phyloP scores from a whole-genome alignment of 1,140 invertebrate species.

The Laupala kohalensis region DNA sequence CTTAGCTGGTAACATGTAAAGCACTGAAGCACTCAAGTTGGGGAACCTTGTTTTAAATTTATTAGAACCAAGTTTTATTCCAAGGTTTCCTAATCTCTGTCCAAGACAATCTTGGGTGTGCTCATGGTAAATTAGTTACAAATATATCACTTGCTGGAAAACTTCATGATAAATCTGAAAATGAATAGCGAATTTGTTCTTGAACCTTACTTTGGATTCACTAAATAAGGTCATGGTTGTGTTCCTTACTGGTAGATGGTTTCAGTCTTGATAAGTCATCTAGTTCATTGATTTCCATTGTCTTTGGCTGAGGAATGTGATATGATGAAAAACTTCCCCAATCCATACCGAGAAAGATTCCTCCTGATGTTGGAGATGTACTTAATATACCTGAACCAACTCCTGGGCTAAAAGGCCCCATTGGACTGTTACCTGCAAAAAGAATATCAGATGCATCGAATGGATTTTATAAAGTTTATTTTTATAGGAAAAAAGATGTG shows the following conservation, averaged over 20 bases:
- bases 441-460: not conserved
- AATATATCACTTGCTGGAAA: too few species aligned
- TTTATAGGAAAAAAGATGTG: too few species aligned
- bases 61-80: not conserved
- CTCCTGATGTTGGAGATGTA: not conserved
- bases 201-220: conserved; percentile 1
- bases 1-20: too few species aligned
- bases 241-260: conserved; percentile 16
- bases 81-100: not conserved
- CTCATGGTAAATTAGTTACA: too few species aligned
- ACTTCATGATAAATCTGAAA: not conserved
- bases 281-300: conserved; percentile 28
- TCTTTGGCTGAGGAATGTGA: conserved; percentile 25
- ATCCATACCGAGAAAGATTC: conserved; percentile 34
- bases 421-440: conserved; percentile 10
- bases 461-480: not conserved
- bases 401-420: conserved; percentile 14
- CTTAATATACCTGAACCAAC: not conserved
- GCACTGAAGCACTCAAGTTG: not conserved
- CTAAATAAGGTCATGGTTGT: not conserved
- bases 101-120: too few species aligned
- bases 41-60: not conserved
- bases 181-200: not conserved
- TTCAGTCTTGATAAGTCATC: conserved; percentile 34
- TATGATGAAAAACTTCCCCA: conserved; percentile 35